These are phyloP conservation scores for Seison nebaliae DNA, from an alignment of 1,140 invertebrate genomes.

Conservation along the genomic window DNA sequence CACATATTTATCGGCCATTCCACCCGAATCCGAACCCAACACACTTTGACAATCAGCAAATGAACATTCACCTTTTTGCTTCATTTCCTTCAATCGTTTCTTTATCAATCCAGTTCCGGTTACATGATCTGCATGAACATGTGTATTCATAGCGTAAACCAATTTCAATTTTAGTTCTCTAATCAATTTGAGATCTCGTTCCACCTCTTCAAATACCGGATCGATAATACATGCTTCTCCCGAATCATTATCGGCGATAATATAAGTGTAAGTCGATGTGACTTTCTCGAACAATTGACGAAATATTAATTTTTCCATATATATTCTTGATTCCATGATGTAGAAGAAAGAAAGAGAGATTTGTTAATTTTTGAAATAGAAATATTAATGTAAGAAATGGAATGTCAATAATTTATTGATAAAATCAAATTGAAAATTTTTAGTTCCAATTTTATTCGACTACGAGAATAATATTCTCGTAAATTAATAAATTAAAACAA, in stretches of 20 bases:
- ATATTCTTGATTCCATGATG: too few species aligned
- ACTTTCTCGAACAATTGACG: conserved; percentile 73
- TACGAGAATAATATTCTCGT: too few species aligned
- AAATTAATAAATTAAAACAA: too few species aligned
- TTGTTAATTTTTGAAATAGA: too few species aligned
- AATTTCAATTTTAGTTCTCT: conserved; percentile 34
- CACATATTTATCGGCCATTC: conserved; percentile 53
- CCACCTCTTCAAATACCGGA: conserved; percentile 53
- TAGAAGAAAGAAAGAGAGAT: too few species aligned
- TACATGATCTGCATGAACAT: conserved; percentile 92
- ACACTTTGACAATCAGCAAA: conserved; percentile 41
- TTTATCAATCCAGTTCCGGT: conserved; percentile 71
- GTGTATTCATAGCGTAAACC: conserved; percentile 74
- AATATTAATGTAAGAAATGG: too few species aligned
- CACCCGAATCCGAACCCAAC: conserved; percentile 52
- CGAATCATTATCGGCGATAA: conserved; percentile 49
- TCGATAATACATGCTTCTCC: conserved; percentile 73
- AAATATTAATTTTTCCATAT: too few species aligned
- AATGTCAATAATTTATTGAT: too few species aligned
- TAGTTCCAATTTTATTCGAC: too few species aligned
- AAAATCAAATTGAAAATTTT: too few species aligned
- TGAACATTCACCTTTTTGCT: not conserved
- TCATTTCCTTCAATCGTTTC: conserved; percentile 20
- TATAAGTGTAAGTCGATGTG: conserved; percentile 78
- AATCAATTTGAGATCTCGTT: conserved; percentile 26